Conservation (phyloP, 2,113 vertebrate species). For the Hippocampus abdominalis region DNA sequence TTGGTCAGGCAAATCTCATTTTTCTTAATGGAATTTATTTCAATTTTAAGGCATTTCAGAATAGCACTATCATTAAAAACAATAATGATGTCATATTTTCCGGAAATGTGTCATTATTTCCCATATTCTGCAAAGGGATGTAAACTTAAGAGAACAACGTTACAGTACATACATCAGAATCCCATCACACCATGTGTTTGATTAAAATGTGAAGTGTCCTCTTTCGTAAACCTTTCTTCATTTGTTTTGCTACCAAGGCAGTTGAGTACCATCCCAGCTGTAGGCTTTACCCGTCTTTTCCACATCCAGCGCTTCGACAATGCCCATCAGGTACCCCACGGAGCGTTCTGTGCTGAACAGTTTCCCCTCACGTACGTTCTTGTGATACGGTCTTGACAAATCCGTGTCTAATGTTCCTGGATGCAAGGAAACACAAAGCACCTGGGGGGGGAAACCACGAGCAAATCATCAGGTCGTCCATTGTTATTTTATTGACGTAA, state of each 20-base stretch:
- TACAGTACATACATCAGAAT: not conserved
- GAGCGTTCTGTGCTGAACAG: conserved; percentile 63
- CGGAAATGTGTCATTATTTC: not conserved
- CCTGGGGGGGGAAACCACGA: conserved; percentile 29
- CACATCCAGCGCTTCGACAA: conserved; percentile 52
- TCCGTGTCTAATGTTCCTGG: conserved; percentile 63
- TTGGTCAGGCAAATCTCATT: no score
- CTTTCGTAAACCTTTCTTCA: not conserved
- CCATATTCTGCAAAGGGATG: not conserved
- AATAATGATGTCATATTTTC: no score
- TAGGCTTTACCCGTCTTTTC: conserved; percentile 64
- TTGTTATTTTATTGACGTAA: not conserved
- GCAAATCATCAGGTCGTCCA: not conserved
- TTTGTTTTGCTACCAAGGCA: conserved; percentile 59
- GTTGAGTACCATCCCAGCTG: conserved; percentile 52
- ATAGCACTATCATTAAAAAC: no score
- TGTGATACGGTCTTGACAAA: conserved; percentile 68
- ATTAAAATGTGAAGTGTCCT: not conserved
- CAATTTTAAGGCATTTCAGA: no score
- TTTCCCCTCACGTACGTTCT: conserved; percentile 60
- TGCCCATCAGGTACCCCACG: conserved; percentile 56
- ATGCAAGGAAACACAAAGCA: conserved; percentile 69
- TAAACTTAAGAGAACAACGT: not conserved
- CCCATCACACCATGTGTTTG: not conserved
- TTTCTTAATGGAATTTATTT: no score